Conservation (phyloP, 2,888 invertebrate genomes). For the Onchidella celtica region DNA sequence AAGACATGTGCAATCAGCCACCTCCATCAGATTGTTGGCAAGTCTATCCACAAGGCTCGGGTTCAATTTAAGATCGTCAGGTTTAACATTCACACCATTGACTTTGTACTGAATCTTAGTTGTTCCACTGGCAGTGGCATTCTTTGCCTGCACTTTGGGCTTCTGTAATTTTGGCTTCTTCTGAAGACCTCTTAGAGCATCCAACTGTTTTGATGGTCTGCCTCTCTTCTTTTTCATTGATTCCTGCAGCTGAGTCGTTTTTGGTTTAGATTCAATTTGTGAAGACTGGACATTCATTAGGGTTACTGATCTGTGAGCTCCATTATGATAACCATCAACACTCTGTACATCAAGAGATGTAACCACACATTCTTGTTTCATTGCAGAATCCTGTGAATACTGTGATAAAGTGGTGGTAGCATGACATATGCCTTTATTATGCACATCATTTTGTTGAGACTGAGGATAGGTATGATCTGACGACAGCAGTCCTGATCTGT, state of each 20-base stretch:
- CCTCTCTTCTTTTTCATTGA: constrained; percentile 40
- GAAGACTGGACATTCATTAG: background rate
- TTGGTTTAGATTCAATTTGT: background rate
- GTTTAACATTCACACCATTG: constrained; percentile 29
- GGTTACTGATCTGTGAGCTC: background rate
- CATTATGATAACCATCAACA: background rate
- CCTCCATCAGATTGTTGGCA: constrained; percentile 88
- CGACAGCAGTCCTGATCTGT: too few species aligned
- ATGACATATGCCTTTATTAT: too few species aligned
- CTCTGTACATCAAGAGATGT: background rate
- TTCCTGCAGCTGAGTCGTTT: background rate
- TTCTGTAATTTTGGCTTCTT: constrained; percentile 25
- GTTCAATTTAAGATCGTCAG: constrained; percentile 37
- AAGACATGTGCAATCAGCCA: constrained; percentile 94
- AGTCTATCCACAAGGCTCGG: constrained; percentile 81
- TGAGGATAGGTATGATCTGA: too few species aligned
- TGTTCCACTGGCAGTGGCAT: background rate
- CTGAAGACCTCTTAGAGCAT: background rate
- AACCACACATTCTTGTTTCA: background rate
- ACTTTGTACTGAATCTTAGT: constrained; percentile 19
- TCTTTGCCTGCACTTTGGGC: constrained; percentile 8
- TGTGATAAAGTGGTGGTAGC: too few species aligned
- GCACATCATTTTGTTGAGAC: too few species aligned
- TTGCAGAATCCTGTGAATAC: background rate
- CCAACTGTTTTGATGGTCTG: background rate